Base-by-base conservation (phyloP, 2,888 invertebrate genomes). In the Seira ritae region DNA sequence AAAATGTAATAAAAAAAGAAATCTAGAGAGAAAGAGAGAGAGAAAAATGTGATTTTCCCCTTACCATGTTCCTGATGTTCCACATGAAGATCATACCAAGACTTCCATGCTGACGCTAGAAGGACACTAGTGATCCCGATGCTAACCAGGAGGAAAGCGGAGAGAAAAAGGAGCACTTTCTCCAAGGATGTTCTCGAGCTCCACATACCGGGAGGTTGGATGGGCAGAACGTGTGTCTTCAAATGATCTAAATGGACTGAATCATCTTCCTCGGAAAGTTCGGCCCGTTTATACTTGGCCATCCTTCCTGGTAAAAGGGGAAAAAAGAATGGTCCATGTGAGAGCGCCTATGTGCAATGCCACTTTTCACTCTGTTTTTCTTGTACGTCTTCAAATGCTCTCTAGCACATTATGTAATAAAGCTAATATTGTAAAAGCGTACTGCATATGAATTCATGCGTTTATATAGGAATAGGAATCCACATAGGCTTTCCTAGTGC, bases 231-330 rank as follows among this genome's bases (percentile, higher is more conserved):
- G 80, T 88, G 88, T 17, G 86, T 87, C 80, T 85, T 84, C 75
- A 84, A 72, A 72, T 86, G 86, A 76, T 85, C 86, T 68, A 88
- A 74, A 70, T 87, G 87, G 37, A 88, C 87, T 23, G 87, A 88
- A 72, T 88, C 88, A 73, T 88, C 88, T 62, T 88, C 88, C 81
- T 88, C 87, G 24, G 86, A 76, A 72, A 88, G 72, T 37, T 88
- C 88, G 50, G 88, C 88, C 74, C 88, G 85, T 84, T 88, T 87
- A 77, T 88, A 88, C 76, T 88, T 88, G 71, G 88, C 88, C 88
- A 88, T 88, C 66, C 85, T 85, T 74, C 86, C 84, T 84, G 75
- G 67, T 55, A 78, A 73, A 24, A 72, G 66, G 55, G 22, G 46
- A 42, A 75, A 68, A 65, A 73, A 62, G 70, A 80, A 23, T 17